These are phyloP conservation scores for Dipodomys merriami DNA, from an alignment of 2,113 vertebrate genomes.

Conservation along the genomic window DNA sequence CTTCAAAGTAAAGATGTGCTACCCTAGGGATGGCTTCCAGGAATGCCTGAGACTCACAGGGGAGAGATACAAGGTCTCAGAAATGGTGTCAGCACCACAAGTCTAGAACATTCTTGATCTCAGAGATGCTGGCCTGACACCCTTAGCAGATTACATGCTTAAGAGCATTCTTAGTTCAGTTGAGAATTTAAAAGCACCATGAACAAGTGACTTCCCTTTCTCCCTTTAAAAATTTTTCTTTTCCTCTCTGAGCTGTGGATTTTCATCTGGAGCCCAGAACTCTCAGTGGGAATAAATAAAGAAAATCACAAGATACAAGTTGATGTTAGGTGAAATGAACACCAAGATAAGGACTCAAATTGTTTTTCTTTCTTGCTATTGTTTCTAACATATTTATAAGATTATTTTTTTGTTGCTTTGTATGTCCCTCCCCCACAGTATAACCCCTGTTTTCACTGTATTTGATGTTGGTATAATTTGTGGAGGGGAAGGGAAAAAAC, in stretches of 20 bases:
- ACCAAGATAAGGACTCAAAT: no score
- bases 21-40: background rate
- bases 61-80: background rate
- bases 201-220: background rate
- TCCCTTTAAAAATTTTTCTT: background rate
- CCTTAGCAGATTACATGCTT: background rate
- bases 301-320: background rate
- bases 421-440: no score
- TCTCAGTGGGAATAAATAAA: background rate
- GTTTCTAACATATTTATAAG: no score
- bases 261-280: background rate
- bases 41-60: background rate
- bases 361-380: no score
- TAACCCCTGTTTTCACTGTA: no score
- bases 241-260: background rate
- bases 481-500: no score
- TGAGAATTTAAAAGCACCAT: background rate
- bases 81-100: background rate
- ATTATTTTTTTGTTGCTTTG: no score
- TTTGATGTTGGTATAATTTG: no score
- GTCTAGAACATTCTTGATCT: background rate
- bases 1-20: background rate
- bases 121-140: background rate
- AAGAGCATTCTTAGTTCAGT: background rate
- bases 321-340: no score